Base-by-base conservation (phyloP, 2,888 invertebrate genomes). In the Ligdia adustata region DNA sequence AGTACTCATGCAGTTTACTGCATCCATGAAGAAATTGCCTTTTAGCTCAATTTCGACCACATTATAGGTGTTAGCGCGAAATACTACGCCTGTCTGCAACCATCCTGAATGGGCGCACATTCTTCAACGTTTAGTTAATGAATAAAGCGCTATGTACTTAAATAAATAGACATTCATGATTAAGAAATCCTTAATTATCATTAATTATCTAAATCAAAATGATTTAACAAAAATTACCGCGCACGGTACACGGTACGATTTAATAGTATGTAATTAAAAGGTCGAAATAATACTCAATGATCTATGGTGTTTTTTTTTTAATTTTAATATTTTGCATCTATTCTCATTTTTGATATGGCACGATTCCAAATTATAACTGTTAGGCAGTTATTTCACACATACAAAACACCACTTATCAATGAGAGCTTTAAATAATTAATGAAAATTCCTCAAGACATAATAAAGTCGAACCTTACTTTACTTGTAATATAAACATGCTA, bases 151-250 rank as follows among this genome's bases (percentile, higher is more conserved):
- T 82, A 82, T 69, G 66, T 58, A 71, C 82, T 85, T 86, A 82
- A 83, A 86, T 86, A 83, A 84, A 85, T 85, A 87, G 81, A 84
- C 84, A 86, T 83, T 63, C 79, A 84, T 79, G 72, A 82, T 82
- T 83, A 80, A 75, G 80, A 82, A 82, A 75, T 60, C 72, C 80
- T 83, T 83, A 4, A 22, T 3, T 6, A 69, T 75, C 51, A 82
- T 83, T 85, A 38, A 76, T 64, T 79, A 79, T 75, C 64, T 71
- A 75, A 77, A 75, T 66, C 71, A 73, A 78, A 24, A 18, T 35
- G 18, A 63, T 62, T 60, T 65, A 74, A 71, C 65, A 73, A 70
- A 65, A 66, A 68, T 26, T 13, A 39, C 44, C 41, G 28, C 44
- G 32, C 2, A 48, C 35, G 49, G 52, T 55, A n/a, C n/a, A n/a